Evolutionary conservation across 2,797 vertebrate genomes (phyloP).

Genomic region (Denticeps clupeoides): DNA sequence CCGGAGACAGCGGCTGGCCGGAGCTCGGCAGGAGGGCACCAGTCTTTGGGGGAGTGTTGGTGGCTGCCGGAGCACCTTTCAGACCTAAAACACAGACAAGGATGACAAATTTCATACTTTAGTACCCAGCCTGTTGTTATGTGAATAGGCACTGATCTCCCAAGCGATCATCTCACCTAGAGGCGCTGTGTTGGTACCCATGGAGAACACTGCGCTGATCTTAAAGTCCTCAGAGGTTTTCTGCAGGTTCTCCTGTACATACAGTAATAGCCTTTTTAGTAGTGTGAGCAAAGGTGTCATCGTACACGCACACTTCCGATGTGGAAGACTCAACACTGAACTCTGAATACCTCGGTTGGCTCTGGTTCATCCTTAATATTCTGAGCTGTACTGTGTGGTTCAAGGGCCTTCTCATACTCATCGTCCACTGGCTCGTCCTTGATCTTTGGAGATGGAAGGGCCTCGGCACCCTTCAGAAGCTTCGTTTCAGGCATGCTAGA

Average conservation of each 20-base stretch:
- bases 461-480: no score
- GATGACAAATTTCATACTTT: neutral
- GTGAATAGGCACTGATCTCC: no score
- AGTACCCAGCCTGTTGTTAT: neutral
- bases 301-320: neutral
- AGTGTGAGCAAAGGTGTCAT: no score
- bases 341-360: constrained; percentile 69
- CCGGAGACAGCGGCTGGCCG: neutral
- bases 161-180: constrained; percentile 38
- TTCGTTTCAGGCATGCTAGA: no score
- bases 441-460: no score
- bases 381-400: constrained; percentile 48
- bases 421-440: constrained; percentile 96
- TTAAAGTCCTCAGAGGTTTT: constrained; percentile 78
- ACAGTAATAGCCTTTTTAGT: neutral
- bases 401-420: constrained; percentile 82
- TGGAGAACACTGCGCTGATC: constrained; percentile 94
- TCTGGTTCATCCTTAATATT: constrained; percentile 86
- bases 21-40: neutral
- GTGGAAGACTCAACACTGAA: no score
- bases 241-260: constrained; percentile 64
- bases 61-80: neutral
- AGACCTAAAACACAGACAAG: no score
- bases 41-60: neutral
- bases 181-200: constrained; percentile 62